Conservation (phyloP, 2,797 vertebrate genomes). For the Enteromius anoplus region DNA sequence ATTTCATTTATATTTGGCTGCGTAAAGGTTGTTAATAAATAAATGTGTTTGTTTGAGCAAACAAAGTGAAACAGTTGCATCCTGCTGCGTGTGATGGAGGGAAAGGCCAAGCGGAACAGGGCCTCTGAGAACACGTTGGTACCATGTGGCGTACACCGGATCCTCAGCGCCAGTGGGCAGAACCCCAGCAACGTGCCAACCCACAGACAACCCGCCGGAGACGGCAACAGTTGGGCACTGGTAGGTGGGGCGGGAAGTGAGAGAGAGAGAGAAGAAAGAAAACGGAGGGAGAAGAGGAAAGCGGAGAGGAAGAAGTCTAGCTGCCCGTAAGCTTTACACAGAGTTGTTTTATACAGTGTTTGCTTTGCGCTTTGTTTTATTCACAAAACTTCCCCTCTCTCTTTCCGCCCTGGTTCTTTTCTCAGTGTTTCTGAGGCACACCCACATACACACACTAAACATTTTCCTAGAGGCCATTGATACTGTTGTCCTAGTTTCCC, state of each 20-base stretch:
- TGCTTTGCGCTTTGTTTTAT: constrained; percentile 60
- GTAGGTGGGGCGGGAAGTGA: constrained; percentile 72
- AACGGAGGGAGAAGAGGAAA: constrained; percentile 63
- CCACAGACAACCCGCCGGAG: constrained; percentile 73
- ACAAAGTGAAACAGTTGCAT: constrained; percentile 60
- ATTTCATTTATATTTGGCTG: neutral
- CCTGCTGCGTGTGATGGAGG: constrained; percentile 33
- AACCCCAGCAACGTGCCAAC: constrained; percentile 71
- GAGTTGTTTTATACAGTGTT: constrained; percentile 61
- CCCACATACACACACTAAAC: constrained; percentile 37
- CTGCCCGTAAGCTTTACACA: constrained; percentile 70
- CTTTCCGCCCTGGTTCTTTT: constrained; percentile 36
- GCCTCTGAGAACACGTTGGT: constrained; percentile 69
- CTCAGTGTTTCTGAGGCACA: constrained; percentile 45
- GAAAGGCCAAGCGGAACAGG: constrained; percentile 62
- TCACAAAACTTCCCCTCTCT: constrained; percentile 50
- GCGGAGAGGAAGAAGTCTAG: constrained; percentile 45
- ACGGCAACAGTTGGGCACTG: constrained; percentile 69
- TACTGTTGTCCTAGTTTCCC: constrained; percentile 57
- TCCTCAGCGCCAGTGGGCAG: constrained; percentile 57
- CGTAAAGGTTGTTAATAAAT: constrained; percentile 51
- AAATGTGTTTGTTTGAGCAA: constrained; percentile 56
- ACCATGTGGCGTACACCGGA: constrained; percentile 62
- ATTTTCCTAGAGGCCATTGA: constrained; percentile 55
- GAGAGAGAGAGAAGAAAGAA: constrained; percentile 51